phyloP scores from a whole-genome alignment of 2,113 vertebrate genomes.

The Coreoperca whiteheadi region DNA sequence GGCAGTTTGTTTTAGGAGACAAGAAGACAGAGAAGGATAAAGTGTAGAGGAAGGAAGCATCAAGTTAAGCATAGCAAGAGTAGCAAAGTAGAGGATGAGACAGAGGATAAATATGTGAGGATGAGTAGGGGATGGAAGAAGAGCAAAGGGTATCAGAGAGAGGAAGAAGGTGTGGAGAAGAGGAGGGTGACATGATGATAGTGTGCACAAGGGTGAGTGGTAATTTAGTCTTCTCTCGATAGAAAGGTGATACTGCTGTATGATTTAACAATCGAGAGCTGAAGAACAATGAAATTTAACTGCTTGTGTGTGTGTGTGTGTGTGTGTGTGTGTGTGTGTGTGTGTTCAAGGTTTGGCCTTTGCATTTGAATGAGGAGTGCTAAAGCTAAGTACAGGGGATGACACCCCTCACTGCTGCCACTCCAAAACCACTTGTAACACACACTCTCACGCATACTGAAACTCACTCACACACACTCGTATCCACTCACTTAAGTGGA shows the following conservation, averaged over 20 bases:
- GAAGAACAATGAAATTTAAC: conserved; percentile 44
- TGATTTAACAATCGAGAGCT: conserved; percentile 36
- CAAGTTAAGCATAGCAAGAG: conserved; percentile 9
- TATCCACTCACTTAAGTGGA: conserved; percentile 74
- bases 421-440: conserved; percentile 70
- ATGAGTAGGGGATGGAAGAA: conserved; percentile 10
- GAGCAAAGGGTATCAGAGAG: background rate
- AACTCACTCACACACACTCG: conserved; percentile 63
- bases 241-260: conserved; percentile 30
- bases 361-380: conserved; percentile 42
- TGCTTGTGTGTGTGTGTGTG: conserved; percentile 11
- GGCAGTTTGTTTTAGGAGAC: conserved; percentile 5
- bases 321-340: conserved; percentile 18
- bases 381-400: conserved; percentile 62
- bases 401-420: conserved; percentile 66
- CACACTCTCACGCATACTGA: conserved; percentile 55
- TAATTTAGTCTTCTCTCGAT: conserved; percentile 36
- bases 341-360: conserved; percentile 26
- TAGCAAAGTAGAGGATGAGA: conserved; percentile 8
- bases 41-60: conserved; percentile 27
- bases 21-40: background rate
- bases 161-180: background rate
- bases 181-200: conserved; percentile 21
- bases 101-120: background rate
- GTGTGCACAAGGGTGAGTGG: conserved; percentile 3